phyloP scores from a whole-genome alignment of 2,888 invertebrate genomes.

The Andrena chrysosceles region DNA sequence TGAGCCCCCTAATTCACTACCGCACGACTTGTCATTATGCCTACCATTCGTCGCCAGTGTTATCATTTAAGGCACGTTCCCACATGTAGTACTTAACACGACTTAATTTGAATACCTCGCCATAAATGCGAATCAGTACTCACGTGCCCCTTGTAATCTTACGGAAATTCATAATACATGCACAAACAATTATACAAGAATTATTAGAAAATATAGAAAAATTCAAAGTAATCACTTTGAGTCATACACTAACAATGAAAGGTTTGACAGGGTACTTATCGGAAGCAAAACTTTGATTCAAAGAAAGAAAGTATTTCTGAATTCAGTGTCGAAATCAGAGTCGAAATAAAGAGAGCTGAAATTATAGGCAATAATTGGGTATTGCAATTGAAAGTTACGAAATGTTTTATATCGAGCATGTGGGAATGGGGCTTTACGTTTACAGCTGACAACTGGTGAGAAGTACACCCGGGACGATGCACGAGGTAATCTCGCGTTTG shows the following conservation, averaged over 20 bases:
- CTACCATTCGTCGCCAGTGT: neutral
- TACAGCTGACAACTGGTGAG: neutral
- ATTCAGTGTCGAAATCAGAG: too few relatives aligned
- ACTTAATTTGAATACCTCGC: neutral
- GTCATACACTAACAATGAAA: too few relatives aligned
- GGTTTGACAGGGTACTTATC: too few relatives aligned
- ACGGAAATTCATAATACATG: too few relatives aligned
- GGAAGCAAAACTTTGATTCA: too few relatives aligned
- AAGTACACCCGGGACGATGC: conserved; percentile 3
- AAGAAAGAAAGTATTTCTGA: too few relatives aligned
- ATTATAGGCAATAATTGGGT: too few relatives aligned
- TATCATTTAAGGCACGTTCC: neutral
- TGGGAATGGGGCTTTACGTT: neutral
- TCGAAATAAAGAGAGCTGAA: too few relatives aligned
- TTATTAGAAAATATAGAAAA: too few relatives aligned
- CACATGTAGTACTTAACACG: neutral
- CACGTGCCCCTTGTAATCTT: too few relatives aligned
- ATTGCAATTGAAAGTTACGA: neutral
- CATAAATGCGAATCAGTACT: neutral
- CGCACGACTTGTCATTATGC: neutral
- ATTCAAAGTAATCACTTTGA: too few relatives aligned
- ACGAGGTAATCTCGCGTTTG: conserved; percentile 28
- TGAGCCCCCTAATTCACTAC: conserved; percentile 16
- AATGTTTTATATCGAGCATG: neutral
- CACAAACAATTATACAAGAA: too few relatives aligned